phyloP scores from a whole-genome alignment of 1,140 invertebrate species.

The Polypedilum vanderplanki region DNA sequence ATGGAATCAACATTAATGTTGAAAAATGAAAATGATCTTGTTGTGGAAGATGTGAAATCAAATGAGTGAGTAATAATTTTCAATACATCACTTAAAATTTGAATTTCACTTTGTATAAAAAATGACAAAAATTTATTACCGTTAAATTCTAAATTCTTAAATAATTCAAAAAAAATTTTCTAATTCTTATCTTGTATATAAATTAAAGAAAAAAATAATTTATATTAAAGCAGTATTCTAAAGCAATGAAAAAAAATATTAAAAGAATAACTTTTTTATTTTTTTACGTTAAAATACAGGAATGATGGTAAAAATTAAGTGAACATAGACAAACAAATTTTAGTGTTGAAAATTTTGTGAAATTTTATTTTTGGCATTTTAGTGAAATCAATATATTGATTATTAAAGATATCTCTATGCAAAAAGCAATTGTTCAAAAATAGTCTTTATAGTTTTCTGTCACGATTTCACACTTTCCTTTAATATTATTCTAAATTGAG shows the following conservation, averaged over 20 bases:
- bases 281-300: too few species aligned
- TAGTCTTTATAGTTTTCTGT: too few species aligned
- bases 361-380: too few species aligned
- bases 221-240: constrained; percentile 25
- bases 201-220: not conserved
- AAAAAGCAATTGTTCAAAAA: too few species aligned
- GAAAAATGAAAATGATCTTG: not conserved
- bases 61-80: constrained; percentile 25
- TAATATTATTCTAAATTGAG: too few species aligned
- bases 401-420: too few species aligned
- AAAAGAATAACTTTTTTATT: not conserved
- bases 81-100: not conserved
- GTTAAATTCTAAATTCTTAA: not conserved
- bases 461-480: too few species aligned
- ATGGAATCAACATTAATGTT: not conserved
- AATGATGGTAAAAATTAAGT: too few species aligned
- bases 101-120: not conserved
- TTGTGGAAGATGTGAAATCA: constrained; percentile 12
- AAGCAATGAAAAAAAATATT: not conserved
- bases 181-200: not conserved
- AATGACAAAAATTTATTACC: not conserved
- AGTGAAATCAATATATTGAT: too few species aligned
- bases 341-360: too few species aligned
- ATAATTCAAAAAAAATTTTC: not conserved
- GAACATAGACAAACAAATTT: too few species aligned